Conservation (phyloP, 2,113 vertebrate genomes). For the Trematocara variabile region DNA sequence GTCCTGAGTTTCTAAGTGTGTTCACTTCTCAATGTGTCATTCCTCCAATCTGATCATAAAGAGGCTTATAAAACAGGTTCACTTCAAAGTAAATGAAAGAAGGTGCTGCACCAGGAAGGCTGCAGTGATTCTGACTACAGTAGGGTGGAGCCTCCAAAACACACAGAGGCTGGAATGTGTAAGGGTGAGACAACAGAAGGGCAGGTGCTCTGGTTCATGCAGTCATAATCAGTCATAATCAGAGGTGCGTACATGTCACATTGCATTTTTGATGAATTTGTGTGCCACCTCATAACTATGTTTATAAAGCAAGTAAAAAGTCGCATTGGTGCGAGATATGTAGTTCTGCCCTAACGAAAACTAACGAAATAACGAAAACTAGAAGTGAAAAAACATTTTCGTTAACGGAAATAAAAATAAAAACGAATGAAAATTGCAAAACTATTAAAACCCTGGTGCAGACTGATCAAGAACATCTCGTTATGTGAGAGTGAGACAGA, state of each 20-base stretch:
- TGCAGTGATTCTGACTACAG: not conserved
- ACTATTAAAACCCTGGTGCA: too few species aligned
- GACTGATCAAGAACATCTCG: not conserved
- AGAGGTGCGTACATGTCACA: fast-evolving
- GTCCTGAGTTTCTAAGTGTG: fast-evolving
- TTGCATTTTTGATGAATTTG: not conserved
- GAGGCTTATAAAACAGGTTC: fast-evolving
- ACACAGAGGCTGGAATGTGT: not conserved
- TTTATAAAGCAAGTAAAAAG: not conserved
- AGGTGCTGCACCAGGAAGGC: not conserved
- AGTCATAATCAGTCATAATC: not conserved
- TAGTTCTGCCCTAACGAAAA: not conserved
- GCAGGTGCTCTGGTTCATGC: not conserved
- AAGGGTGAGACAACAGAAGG: not conserved
- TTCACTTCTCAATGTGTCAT: not conserved
- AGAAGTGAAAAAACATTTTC: too few species aligned
- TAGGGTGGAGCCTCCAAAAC: not conserved
- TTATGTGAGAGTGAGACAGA: not conserved
- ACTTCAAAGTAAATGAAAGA: not conserved
- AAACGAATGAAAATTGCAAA: too few species aligned
- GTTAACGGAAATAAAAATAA: too few species aligned
- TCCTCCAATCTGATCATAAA: not conserved
- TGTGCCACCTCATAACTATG: not conserved
- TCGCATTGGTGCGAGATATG: not conserved
- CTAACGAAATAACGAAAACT: too few species aligned